Evolutionary conservation across 2,888 invertebrate species (phyloP), one percentile per base, ranked within the genome.

Genomic region (Galerucella calmariensis): DNA sequence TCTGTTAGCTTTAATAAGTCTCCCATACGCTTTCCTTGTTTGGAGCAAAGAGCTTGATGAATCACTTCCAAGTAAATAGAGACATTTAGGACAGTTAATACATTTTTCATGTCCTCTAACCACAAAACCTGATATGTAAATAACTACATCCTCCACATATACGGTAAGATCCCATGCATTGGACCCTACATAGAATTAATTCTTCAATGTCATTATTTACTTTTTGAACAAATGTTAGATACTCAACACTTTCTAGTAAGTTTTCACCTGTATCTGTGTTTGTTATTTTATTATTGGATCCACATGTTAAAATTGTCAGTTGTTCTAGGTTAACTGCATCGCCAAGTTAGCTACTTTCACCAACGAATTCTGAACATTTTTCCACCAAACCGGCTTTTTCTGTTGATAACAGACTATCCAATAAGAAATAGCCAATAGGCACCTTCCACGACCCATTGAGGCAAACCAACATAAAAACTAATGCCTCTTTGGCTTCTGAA

Each of bases 391-490:
- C 74, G 46, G 80, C 78, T 61, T 79, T 79, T 72, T 53, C 53
- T 14, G n/a, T n/a, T 14, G 75, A 73, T 56, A 51, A 53, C 16
- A 81, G 56, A 10, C 78, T 78, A 74, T 80, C 51, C 10, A 75
- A 66, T 51, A 81, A 74, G 67, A 82, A 83, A 74, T 82, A 82
- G 10, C 77, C 80, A 56, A 82, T 74, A 20, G 81, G 81, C 9
- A 82, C 66, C 73, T 81, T 81, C 82, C 81, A 81, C 14, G 51
- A 51, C 6, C 53, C n/a, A n/a, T 53, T 53, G 14, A 53, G 14
- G 53, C 53, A 53, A n/a, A 79, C 78, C 10, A 82, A 9, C 79
- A 83, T 81, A 70, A 82, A 82, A 1, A 81, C 80, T 44, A 82
- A 63, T 16, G 74, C 80, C 68, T 82, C 78, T 53, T 61, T 82